Evolutionary conservation across 92 coral and sea anemone genomes (phyloP), one percentile per base, ranked within the genome.

Genomic region (Parazoanthus swiftii): DNA sequence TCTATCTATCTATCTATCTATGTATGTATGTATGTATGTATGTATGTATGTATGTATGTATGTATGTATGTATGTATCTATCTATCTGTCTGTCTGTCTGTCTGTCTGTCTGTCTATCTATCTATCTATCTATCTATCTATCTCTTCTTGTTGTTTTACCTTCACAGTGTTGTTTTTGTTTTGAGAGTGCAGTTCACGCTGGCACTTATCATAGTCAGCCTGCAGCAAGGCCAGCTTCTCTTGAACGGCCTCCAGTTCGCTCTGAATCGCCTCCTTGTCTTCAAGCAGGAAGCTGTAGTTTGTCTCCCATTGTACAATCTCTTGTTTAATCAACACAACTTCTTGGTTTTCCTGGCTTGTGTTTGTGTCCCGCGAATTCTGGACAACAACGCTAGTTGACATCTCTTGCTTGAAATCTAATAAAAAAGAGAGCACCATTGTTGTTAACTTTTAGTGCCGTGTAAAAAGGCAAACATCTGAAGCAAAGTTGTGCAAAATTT

Each of bases 201-300:
- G 91, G 25, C 79, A 80, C 74, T 85, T 89, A 65, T 92, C 93
- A 59, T 82, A 91, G 46, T 92, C 95, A n/a, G 87, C 92, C 72
- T 92, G 94, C 14, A 89, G 51, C 26, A 73, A 88, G 1, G 89
- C 86, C 25, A 89, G 29, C 59, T 90, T 89, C 68, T 87, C 89
- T 36, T 91, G 95, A 80, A 93, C 21, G 37, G 74, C 77, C 85
- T 74, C 82, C 14, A 91, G 46, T 29, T 92, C 95, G 0, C 35
- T 86, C 44, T 92, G 93, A 15, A 91, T 82, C 0, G 71, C 79
- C 75, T 94, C 94, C 44, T 94, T 92, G 38, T 94, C 98, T 85
- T 91, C 67, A 10, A 88, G 36, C 20, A 81, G 76, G 13, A 54
- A 80, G 44, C 86, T 68, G 82, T 92, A 92, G 54, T 85, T 89